phyloP scores from a whole-genome alignment of 2,888 invertebrate genomes.

The Drosophila rubida region DNA sequence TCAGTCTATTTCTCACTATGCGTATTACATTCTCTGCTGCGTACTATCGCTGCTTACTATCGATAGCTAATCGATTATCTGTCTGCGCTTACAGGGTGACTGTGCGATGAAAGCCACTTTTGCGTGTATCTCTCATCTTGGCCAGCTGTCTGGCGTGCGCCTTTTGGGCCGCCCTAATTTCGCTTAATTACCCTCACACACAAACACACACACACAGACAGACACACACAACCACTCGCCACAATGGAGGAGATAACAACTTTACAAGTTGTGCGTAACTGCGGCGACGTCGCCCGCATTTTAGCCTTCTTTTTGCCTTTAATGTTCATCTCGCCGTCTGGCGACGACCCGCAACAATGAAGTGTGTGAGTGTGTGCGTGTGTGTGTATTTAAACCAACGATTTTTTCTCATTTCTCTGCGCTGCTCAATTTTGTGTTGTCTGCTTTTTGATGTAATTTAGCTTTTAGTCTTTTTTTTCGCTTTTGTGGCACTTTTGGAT shows the following conservation, averaged over 20 bases:
- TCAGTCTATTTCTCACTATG: too few species aligned
- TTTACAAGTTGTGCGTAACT: constrained; percentile 62
- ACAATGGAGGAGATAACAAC: constrained; percentile 36
- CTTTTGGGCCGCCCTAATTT: constrained; percentile 75
- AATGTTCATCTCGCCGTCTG: constrained; percentile 49
- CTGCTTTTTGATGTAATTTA: constrained; percentile 66
- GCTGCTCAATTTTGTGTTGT: constrained; percentile 17
- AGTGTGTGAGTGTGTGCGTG: too few species aligned
- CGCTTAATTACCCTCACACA: constrained; percentile 70
- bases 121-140: constrained; percentile 28
- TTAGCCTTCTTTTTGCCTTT: constrained; percentile 24
- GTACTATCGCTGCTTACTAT: not conserved
- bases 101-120: constrained; percentile 1
- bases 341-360: constrained; percentile 10
- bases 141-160: constrained; percentile 52
- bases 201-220: constrained; percentile 21
- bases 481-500: constrained; percentile 40
- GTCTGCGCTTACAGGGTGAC: constrained; percentile 28
- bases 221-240: not conserved
- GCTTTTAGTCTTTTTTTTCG: constrained; percentile 25
- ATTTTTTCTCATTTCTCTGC: constrained; percentile 12
- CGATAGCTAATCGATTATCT: constrained; percentile 1
- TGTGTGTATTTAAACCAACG: constrained; percentile 11
- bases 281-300: constrained; percentile 40
- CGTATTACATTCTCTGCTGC: too few species aligned